phyloP scores from a whole-genome alignment of 2,888 invertebrate genomes.

The Yponomeuta malinellus region DNA sequence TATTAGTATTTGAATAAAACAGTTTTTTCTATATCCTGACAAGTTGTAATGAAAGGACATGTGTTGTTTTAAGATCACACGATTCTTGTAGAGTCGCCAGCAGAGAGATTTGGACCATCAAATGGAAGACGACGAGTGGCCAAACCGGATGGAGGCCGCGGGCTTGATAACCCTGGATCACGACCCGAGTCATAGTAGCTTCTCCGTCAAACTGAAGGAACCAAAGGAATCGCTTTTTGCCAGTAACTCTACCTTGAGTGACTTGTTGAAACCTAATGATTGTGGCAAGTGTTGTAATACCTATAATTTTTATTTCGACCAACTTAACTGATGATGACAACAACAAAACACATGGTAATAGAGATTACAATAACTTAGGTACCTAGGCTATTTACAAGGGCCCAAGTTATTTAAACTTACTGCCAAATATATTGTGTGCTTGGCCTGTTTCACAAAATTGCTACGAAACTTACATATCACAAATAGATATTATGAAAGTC shows the following conservation, averaged over 20 bases:
- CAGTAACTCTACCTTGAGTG: not conserved
- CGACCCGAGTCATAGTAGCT: not conserved
- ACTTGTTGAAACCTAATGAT: not conserved
- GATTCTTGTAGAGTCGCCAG: not conserved
- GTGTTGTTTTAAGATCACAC: too few relatives aligned
- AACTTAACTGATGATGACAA: not conserved
- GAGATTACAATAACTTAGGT: too few relatives aligned
- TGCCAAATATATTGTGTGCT: too few relatives aligned
- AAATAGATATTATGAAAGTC: too few relatives aligned
- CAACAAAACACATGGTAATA: too few relatives aligned
- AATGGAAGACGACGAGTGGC: not conserved
- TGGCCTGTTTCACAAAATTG: too few relatives aligned
- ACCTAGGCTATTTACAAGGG: too few relatives aligned
- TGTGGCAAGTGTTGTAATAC: not conserved
- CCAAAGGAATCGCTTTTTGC: not conserved
- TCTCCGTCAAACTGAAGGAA: not conserved
- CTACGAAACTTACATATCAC: too few relatives aligned
- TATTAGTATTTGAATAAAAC: too few relatives aligned
- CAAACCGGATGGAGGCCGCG: not conserved
- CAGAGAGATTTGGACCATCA: not conserved
- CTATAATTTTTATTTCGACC: slow-evolving; percentile 14
- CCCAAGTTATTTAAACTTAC: too few relatives aligned
- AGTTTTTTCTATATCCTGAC: too few relatives aligned
- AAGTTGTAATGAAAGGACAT: too few relatives aligned
- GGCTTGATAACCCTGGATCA: not conserved